A percentile compares a stretch with the other conserved stretches of the same genome.
phyloP scores from a whole-genome alignment of 2,113 vertebrate genomes.

The Ptyas mucosa region DNA sequence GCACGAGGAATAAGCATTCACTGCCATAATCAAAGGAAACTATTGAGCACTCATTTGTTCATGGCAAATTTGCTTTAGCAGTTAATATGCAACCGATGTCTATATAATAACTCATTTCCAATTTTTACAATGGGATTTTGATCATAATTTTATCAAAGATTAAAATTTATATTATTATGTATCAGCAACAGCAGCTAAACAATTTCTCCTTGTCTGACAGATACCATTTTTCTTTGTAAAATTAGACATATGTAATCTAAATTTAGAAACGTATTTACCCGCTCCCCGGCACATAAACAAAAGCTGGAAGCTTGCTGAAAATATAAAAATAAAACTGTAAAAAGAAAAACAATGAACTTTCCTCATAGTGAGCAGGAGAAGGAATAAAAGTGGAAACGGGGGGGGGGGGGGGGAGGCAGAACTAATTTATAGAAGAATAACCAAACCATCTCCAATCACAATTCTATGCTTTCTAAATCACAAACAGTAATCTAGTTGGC shows the following conservation, averaged over 20 bases:
- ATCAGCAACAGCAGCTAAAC: background rate
- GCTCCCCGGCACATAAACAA: background rate
- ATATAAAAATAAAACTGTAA: background rate
- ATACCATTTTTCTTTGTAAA: background rate
- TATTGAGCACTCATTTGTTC: background rate
- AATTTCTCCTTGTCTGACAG: background rate
- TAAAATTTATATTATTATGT: background rate
- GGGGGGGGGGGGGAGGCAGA: too few species aligned
- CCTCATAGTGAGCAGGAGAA: background rate
- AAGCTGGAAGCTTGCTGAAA: background rate
- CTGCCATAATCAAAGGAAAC: constrained; percentile 3
- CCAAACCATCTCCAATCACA: background rate
- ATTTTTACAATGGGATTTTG: background rate
- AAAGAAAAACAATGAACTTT: background rate
- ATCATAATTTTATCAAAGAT: background rate
- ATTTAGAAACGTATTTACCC: background rate
- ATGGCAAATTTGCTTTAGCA: background rate
- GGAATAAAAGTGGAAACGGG: background rate
- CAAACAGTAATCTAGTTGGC: background rate
- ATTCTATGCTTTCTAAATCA: background rate
- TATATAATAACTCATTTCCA: background rate
- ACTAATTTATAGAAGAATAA: background rate
- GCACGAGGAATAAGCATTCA: background rate
- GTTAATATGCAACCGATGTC: background rate
- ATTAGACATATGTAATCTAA: background rate